Percentiles rank a stretch among this genome's conserved stretches.
Conservation (phyloP, 2,888 invertebrate genomes). For the Liopterus haemorrhoidalis region DNA sequence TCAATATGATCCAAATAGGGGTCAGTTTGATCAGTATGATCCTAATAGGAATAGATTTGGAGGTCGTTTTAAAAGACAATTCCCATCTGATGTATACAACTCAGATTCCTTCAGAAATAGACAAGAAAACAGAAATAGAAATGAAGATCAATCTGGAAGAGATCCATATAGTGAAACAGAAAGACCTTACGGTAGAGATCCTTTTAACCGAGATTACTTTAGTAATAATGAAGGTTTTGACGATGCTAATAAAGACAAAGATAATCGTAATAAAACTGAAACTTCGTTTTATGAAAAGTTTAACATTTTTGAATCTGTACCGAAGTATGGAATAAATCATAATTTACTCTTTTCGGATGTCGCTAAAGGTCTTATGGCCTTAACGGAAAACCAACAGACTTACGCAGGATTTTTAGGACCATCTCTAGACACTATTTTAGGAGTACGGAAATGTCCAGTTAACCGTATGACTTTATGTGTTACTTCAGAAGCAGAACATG, state of each 20-base stretch:
- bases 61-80: too few relatives aligned
- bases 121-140: constrained; percentile 2
- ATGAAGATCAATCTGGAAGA: constrained; percentile 5
- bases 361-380: constrained; percentile 57
- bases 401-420: constrained; percentile 67
- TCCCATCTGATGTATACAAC: too few relatives aligned
- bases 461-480: constrained; percentile 82
- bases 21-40: constrained; percentile 40
- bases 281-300: constrained; percentile 54
- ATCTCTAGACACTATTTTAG: constrained; percentile 63
- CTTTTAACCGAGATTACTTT: constrained; percentile 4
- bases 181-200: constrained; percentile 6
- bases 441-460: constrained; percentile 77
- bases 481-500: constrained; percentile 82
- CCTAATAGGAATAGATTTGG: constrained; percentile 26
- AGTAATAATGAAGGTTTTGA: constrained; percentile 17
- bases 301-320: constrained; percentile 66
- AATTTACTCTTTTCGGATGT: constrained; percentile 79
- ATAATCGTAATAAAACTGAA: constrained; percentile 26
- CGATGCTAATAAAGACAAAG: constrained; percentile 24
- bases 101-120: too few relatives aligned
- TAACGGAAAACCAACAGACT: constrained; percentile 70
- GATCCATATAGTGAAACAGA: constrained; percentile 12
- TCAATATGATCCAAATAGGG: constrained; percentile 9
- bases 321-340: constrained; percentile 59